phyloP scores from a whole-genome alignment of 2,888 invertebrate species.

The Ischnura elegans region DNA sequence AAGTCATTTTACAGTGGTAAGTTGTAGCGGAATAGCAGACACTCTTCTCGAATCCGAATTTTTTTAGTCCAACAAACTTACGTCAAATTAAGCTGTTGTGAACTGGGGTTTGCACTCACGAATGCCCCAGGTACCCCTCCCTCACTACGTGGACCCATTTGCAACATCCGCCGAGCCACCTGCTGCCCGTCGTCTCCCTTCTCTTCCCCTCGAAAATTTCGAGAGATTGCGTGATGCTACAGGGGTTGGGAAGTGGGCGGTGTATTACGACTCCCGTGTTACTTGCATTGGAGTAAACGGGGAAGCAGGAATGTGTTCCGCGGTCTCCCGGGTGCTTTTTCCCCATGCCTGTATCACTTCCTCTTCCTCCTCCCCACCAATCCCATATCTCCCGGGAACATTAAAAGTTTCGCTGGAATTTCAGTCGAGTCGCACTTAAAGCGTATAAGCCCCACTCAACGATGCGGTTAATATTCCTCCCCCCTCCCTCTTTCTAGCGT shows the following conservation, averaged over 20 bases:
- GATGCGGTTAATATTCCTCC: slow-evolving; percentile 34
- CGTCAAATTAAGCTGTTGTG: no score
- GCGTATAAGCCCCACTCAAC: slow-evolving; percentile 54
- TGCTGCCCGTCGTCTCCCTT: slow-evolving; percentile 12
- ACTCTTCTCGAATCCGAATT: no score
- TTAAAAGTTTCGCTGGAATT: slow-evolving; percentile 19
- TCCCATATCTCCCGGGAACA: neutral
- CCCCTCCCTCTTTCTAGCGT: no score
- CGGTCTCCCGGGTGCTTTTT: slow-evolving; percentile 36
- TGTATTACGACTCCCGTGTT: neutral
- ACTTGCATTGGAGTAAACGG: neutral
- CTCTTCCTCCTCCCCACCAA: neutral
- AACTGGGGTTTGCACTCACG: no score
- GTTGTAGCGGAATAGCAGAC: no score
- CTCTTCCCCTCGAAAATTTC: neutral
- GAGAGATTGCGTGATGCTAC: neutral
- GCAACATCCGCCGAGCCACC: neutral
- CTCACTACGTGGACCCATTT: neutral
- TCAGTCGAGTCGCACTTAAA: slow-evolving; percentile 3
- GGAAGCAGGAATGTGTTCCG: neutral
- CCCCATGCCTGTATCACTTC: neutral
- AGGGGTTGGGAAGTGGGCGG: neutral
- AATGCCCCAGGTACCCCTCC: neutral
- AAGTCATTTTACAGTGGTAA: no score
- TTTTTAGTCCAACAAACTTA: no score